Evolutionary conservation across 2,797 vertebrate genomes (phyloP), one percentile per base, ranked within the genome.

Genomic region (Pagetopsis macropterus): DNA sequence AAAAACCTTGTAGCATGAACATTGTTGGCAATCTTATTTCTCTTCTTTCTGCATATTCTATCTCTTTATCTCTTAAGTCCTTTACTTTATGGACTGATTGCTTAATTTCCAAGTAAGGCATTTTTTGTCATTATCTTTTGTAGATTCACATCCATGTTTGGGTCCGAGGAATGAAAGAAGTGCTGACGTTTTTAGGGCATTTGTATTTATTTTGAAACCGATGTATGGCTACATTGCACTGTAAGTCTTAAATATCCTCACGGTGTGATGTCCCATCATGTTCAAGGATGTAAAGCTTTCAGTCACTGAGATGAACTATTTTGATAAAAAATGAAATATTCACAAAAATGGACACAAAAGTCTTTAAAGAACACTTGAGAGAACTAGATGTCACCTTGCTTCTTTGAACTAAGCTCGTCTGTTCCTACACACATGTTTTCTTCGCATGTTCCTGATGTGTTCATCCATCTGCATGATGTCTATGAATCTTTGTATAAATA

Each of bases 401-500:
- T 59, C 41, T 68, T 37, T 27, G 2, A 61, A 56, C 57, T 14
- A 4, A 68, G 44, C 8, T 54, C 23, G n/a, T 31, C 2, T 31
- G 4, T 9, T 40, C 43, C 17, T 9, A 2, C 0, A 4, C 10
- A n/a, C 11, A 4, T 50, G 17, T 56, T 51, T 12, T 9, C 17
- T 21, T 12, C 9, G n/a, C 31, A n/a, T 51, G 37, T 9, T 40
- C 11, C 3, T 7, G 0, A 23, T 72, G 17, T 33, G 12, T 78
- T 17, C 49, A 15, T 21, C 14, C 21, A 3, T 37, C 44, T 33
- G 54, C 68, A 72, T 45, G 46, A 2, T 60, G 51, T 67, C 13
- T 56, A 7, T 19, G 17, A 8, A 48, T 71, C 45, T 70, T 65
- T 77, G 23, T 17, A 67, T 64, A 59, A 72, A 45, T 4, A 41